Base-by-base conservation (phyloP, 2,113 vertebrate species). In the Irena cyanogastra region DNA sequence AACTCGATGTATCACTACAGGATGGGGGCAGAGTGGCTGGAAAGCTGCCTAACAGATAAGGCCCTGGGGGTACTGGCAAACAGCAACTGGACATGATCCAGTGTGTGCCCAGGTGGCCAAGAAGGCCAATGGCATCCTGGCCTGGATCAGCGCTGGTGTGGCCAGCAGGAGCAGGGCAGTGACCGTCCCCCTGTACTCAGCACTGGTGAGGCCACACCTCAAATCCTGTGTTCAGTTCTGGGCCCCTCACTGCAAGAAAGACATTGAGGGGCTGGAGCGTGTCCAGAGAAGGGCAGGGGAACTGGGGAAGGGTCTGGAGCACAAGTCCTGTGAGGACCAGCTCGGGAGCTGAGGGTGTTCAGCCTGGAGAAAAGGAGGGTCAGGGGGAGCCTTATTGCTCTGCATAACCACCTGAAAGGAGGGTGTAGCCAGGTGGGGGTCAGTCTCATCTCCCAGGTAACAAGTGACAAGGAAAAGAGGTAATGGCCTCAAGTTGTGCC, bases 391-490 rank as follows among this genome's bases (percentile, higher is more conserved):
- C 22, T 33, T 7, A 13, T 9, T 4, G 1, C 44, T 76, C 52
- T n/a, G 0, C 13, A 1, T 0, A 53, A 1, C 8, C 4, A 2
- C 10, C 14, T 54, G 63, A 27, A 13, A 42, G 54, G 11, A 61
- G n/a, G 9, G 1, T 24, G 6, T 0, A 31, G n/a, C 35, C 10
- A 5, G 21, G 12, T 30, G 11, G 8, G 6, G 4, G 4, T 30
- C 0, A 0, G 11, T 2, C 14, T 54, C 17, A 6, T 54, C 9
- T 54, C 1, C 4, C 35, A 35, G 18, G 8, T 16, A 13, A 31
- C 6, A 47, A 33, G 21, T 9, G 21, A 76, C 4, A 41, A 69
- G 8, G 8, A 27, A 3, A 9, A 41, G 31, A 42, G 7, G n/a
- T 19, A 61, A 69, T 27, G 26, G 8, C 17, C n/a, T 42, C 35